phyloP scores from a whole-genome alignment of 2,888 invertebrate genomes.

The Minunthozetes semirufus region DNA sequence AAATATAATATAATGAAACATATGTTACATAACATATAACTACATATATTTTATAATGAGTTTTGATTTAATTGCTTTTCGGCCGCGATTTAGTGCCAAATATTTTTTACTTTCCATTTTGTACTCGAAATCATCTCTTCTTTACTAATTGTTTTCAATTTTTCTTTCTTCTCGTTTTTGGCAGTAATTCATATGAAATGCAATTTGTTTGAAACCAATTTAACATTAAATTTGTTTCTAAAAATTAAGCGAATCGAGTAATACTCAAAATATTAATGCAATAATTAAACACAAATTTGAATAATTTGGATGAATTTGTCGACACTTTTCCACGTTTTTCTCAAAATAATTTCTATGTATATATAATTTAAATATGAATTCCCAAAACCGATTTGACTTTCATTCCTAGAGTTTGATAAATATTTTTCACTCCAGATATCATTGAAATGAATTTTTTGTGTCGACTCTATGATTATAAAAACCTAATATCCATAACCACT shows the following conservation, averaged over 20 bases:
- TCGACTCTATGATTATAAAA: too few relatives aligned
- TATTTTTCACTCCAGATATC: background rate
- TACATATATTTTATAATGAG: background rate
- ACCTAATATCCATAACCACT: too few relatives aligned
- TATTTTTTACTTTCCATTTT: background rate
- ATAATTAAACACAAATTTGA: background rate
- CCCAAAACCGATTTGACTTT: background rate
- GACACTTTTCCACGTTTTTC: background rate
- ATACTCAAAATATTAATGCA: background rate
- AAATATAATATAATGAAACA: background rate
- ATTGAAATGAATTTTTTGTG: too few relatives aligned
- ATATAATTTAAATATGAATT: background rate
- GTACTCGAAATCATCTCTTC: background rate
- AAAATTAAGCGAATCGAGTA: background rate
- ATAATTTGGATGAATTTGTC: background rate
- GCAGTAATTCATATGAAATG: background rate
- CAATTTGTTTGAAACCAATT: background rate
- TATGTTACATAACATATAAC: background rate
- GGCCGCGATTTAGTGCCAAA: background rate
- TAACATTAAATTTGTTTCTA: background rate
- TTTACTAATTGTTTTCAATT: background rate
- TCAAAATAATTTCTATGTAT: background rate
- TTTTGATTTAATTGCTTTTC: conserved; percentile 11
- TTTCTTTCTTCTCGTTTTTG: background rate
- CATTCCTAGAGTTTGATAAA: background rate